Conservation (phyloP, 1,140 invertebrate genomes). For the Frieseomelitta varia region DNA sequence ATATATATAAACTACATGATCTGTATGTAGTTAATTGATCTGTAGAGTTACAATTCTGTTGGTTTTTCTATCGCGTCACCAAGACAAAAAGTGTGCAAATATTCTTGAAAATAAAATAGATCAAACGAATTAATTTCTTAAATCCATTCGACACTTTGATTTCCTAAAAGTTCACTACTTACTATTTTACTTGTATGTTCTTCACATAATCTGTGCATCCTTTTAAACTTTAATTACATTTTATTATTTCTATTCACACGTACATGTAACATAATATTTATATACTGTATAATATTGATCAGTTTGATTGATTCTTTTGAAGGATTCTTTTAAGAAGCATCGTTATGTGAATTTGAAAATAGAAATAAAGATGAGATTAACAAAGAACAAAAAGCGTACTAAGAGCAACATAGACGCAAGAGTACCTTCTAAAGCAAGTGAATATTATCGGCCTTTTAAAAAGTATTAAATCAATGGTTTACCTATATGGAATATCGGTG, state of each 20-base stretch:
- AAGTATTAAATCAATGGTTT: conserved; percentile 42
- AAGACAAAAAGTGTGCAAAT: neutral
- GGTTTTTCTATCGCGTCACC: neutral
- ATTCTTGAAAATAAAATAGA: neutral
- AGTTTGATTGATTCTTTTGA: too few species aligned
- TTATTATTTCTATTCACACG: too few species aligned
- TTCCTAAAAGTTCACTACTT: neutral
- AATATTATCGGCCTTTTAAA: neutral
- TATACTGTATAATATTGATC: too few species aligned
- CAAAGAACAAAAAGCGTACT: neutral
- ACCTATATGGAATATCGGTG: conserved; percentile 90
- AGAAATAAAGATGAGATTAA: neutral
- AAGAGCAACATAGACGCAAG: neutral
- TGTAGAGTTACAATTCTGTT: too few species aligned
- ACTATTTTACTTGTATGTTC: neutral
- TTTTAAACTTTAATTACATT: too few species aligned
- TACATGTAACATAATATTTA: too few species aligned
- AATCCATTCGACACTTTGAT: neutral
- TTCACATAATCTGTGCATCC: too few species aligned
- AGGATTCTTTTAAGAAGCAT: too few species aligned
- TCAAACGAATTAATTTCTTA: neutral
- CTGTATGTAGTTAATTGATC: too few species aligned
- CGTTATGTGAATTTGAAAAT: too few species aligned
- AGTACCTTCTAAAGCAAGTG: too few species aligned
- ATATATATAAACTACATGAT: too few species aligned